phyloP scores from a whole-genome alignment of 2,797 vertebrate genomes.

The Enteromius mattozi region DNA sequence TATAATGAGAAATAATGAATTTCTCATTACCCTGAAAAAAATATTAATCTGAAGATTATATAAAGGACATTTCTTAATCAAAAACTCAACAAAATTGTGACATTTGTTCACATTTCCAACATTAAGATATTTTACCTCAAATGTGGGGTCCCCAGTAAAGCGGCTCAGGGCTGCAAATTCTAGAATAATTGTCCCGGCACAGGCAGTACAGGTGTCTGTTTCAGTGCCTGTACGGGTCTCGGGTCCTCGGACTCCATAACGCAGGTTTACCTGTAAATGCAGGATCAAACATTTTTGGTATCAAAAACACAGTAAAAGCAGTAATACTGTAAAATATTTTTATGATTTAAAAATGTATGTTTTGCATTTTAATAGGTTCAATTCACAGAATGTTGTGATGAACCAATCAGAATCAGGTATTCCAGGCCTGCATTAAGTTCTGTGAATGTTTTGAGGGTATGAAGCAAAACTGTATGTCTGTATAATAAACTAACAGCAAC shows the following conservation, averaged over 20 bases:
- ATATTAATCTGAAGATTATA: neutral
- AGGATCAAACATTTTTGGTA: neutral
- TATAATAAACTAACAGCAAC: constrained; percentile 48
- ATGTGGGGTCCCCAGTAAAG: constrained; percentile 93
- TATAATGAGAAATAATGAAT: too few relatives aligned
- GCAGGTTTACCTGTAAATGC: constrained; percentile 92
- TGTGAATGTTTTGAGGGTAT: neutral
- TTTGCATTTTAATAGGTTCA: neutral
- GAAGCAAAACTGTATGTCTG: neutral
- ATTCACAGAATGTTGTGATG: neutral
- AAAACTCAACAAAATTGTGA: neutral
- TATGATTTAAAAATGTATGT: neutral
- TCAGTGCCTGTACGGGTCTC: constrained; percentile 95
- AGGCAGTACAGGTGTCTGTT: constrained; percentile 97
- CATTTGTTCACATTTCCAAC: neutral
- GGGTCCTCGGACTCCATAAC: constrained; percentile 91
- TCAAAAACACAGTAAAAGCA: neutral
- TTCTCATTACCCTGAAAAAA: neutral
- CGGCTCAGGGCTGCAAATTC: constrained; percentile 98
- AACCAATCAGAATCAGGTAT: constrained; percentile 2
- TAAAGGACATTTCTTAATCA: neutral
- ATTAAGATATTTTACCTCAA: constrained; percentile 84
- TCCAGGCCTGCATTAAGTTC: neutral
- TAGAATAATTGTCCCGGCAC: constrained; percentile 96
- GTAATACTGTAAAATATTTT: neutral